phyloP scores from a whole-genome alignment of 2,888 invertebrate genomes.

The Plemyria rubiginata region DNA sequence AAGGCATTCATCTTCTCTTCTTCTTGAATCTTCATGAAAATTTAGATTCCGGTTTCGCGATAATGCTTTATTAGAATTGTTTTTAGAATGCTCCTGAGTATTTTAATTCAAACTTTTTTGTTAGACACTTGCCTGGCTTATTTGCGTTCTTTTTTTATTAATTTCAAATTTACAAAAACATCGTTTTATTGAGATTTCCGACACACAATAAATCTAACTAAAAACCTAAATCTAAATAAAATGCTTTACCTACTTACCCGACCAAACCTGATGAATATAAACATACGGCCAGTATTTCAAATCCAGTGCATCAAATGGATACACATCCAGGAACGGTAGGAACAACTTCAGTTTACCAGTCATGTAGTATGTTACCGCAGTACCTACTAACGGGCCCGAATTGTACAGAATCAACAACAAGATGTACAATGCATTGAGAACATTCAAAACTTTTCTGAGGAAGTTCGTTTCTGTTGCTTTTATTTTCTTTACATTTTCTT shows the following conservation, averaged over 20 bases:
- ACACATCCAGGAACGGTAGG: constrained; percentile 32
- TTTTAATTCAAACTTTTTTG: too few species aligned
- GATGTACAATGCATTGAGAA: constrained; percentile 19
- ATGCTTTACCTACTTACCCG: constrained; percentile 40
- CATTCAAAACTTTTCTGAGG: constrained; percentile 12
- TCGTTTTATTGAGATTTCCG: too few species aligned
- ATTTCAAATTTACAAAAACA: too few species aligned
- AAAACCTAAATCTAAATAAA: neutral
- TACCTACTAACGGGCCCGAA: constrained; percentile 8
- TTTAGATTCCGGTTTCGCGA: too few species aligned
- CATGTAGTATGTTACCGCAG: constrained; percentile 14
- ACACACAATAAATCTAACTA: too few species aligned
- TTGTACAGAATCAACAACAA: constrained; percentile 16
- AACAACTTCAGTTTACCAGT: constrained; percentile 18
- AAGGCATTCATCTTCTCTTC: too few species aligned
- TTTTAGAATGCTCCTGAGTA: too few species aligned
- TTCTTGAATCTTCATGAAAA: too few species aligned
- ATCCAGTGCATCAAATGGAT: constrained; percentile 45
- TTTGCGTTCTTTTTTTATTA: too few species aligned
- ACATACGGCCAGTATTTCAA: constrained; percentile 46
- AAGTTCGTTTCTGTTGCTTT: constrained; percentile 18
- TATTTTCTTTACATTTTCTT: constrained; percentile 4
- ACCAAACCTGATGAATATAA: constrained; percentile 47
- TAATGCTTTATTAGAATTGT: too few species aligned
- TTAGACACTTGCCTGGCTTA: too few species aligned